Evolutionary conservation across 2,113 vertebrate genomes (phyloP).

Genomic region (Centrocercus urophasianus): DNA sequence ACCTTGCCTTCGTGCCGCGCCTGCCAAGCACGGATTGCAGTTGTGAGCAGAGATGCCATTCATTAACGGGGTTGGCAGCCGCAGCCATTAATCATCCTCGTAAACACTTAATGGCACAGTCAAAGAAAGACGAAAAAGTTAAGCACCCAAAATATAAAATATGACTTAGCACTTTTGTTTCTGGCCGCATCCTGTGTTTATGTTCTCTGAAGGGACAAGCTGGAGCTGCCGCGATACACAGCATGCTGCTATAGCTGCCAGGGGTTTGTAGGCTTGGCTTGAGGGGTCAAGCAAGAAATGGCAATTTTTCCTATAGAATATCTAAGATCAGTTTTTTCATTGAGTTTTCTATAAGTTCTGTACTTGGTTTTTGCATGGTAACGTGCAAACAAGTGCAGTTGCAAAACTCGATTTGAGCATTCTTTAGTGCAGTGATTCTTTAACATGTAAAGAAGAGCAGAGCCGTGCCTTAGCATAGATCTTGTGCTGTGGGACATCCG

Average conservation of each 20-base stretch:
- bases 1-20: background rate
- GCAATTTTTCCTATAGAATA: fast-evolving
- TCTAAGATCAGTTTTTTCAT: background rate
- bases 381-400: background rate
- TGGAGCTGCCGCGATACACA: background rate
- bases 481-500: background rate
- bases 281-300: background rate
- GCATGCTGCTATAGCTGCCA: background rate
- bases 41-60: constrained; percentile 43
- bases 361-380: background rate
- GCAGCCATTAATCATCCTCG: constrained; percentile 68
- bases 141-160: constrained; percentile 20
- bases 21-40: background rate
- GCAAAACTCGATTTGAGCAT: background rate
- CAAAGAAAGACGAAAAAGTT: constrained; percentile 45
- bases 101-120: constrained; percentile 66
- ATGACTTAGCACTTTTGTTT: constrained; percentile 27
- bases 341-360: fast-evolving
- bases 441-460: background rate
- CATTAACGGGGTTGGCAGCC: constrained; percentile 49
- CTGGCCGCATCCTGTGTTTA: background rate
- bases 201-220: background rate
- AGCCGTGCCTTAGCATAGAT: background rate
- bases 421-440: too few relatives aligned
- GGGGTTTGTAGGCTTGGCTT: background rate